Conservation (phyloP, 2,797 vertebrate genomes). For the Acipenser transmontanus region DNA sequence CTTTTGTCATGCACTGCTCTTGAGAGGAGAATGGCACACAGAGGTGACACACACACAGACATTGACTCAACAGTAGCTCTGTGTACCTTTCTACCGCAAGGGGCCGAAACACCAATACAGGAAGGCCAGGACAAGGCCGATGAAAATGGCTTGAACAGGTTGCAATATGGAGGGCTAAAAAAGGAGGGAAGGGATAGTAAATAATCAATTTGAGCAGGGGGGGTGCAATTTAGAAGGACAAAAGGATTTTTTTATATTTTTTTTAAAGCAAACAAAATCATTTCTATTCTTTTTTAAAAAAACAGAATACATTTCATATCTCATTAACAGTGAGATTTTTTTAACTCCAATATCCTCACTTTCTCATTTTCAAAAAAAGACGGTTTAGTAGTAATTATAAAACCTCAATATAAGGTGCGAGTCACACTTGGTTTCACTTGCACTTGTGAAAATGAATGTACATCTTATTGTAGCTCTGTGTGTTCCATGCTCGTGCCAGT, state of each 20-base stretch:
- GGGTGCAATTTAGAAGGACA: slow-evolving; percentile 14
- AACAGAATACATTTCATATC: no score
- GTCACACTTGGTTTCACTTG: no score
- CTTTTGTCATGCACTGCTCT: slow-evolving; percentile 67
- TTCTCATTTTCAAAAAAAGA: no score
- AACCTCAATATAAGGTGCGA: no score
- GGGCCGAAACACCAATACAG: slow-evolving; percentile 98
- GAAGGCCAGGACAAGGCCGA: slow-evolving; percentile 99
- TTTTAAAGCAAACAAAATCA: slow-evolving; percentile 30
- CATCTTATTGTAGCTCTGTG: no score
- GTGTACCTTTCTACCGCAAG: slow-evolving; percentile 99
- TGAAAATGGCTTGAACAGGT: slow-evolving; percentile 96
- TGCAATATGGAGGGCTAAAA: slow-evolving; percentile 94
- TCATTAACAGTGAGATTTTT: no score
- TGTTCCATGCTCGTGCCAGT: no score
- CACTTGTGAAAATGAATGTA: no score
- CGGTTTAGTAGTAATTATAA: no score
- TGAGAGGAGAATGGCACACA: slow-evolving; percentile 65
- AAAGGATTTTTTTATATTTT: slow-evolving; percentile 7
- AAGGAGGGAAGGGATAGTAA: slow-evolving; percentile 97
- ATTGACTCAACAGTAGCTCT: slow-evolving; percentile 76
- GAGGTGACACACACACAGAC: slow-evolving; percentile 76
- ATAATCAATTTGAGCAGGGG: slow-evolving; percentile 65
- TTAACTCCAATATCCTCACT: no score
- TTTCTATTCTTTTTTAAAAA: no score